Percentiles rank a stretch among this genome's conserved stretches.
These are phyloP conservation scores for Athalia circularis DNA, from an alignment of 2,888 invertebrate genomes.

Conservation along the genomic window DNA sequence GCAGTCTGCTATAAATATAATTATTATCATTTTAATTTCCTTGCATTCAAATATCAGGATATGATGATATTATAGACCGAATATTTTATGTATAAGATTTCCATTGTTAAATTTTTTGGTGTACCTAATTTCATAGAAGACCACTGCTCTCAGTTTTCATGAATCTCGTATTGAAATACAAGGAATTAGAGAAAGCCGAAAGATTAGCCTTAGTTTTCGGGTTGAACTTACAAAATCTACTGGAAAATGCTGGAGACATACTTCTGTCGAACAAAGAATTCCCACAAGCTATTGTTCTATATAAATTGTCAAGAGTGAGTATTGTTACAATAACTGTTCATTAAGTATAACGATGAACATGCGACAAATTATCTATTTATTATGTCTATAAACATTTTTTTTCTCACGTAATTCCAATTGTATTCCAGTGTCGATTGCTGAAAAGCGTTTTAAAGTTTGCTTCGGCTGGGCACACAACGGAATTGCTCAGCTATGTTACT, in stretches of 20 bases:
- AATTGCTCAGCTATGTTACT: slow-evolving; percentile 78
- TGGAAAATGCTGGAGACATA: slow-evolving; percentile 89
- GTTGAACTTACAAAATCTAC: slow-evolving; percentile 80
- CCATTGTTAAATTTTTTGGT: slow-evolving; percentile 26
- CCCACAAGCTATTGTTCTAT: slow-evolving; percentile 86
- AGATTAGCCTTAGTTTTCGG: slow-evolving; percentile 78
- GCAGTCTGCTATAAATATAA: no score
- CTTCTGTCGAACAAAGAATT: slow-evolving; percentile 84
- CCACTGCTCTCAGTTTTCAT: slow-evolving; percentile 77
- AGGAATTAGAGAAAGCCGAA: slow-evolving; percentile 77
- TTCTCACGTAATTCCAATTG: slow-evolving; percentile 26
- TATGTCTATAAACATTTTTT: slow-evolving; percentile 14
- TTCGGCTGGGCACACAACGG: slow-evolving; percentile 78
- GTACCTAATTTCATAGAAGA: slow-evolving; percentile 64
- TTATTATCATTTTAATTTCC: no score
- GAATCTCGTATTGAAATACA: slow-evolving; percentile 76
- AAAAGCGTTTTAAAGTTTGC: slow-evolving; percentile 80
- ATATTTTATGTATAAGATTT: not conserved
- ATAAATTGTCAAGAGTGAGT: slow-evolving; percentile 84
- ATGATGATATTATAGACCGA: not conserved
- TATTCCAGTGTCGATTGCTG: slow-evolving; percentile 76
- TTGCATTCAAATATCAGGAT: no score
- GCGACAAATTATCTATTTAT: not conserved
- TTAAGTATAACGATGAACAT: not conserved
- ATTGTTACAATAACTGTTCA: not conserved